Base-by-base conservation (phyloP, 2,113 vertebrate species). In the Ochotona curzoniae region DNA sequence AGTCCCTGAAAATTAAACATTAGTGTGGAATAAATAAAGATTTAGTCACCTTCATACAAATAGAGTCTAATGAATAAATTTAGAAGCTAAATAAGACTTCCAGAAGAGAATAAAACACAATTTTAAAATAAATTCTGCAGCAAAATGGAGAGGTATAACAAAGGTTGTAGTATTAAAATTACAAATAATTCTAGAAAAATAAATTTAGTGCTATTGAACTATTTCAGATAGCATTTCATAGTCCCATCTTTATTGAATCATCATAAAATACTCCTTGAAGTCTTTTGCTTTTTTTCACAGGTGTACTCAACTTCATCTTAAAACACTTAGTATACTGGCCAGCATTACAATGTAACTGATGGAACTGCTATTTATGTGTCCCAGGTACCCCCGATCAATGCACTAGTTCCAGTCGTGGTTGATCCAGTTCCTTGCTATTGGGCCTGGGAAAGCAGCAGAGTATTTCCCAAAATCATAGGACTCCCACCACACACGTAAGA, bases 121-220 rank as follows among this genome's bases (percentile, higher is more conserved):
- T 88, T 92, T 95, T n/a, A 95, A 92, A 89, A 69, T 71, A 57
- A n/a, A 8, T 35, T 92, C 38, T 75, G 21, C 14, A 26, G 63
- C 54, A 84, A 74, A 5, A 1, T 3, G 17, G 11, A 54, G 8
- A 44, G 1, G 49, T 1, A 2, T 44, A 54, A 57, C 35, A 79
- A 49, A 69, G 8, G 14, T 83, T 87, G n/a, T 57, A 57, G 12
- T 57, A 57, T 57, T 57, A 57, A 57, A 57, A 57, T 57, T 57
- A 57, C 17, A 57, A 57, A 57, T 57, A 57, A 57, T 57, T 57
- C 54, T 57, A 57, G 14, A 17, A 15, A 57, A 57, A 57, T 57
- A 57, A 57, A 17, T 18, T 57, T 57, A 57, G 14, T 57, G 15
- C 54, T 57, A 57, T 17, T 57, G 18, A 87, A 57, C 47, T 66